phyloP scores from a whole-genome alignment of 2,797 vertebrate genomes.

The Furcifer pardalis region DNA sequence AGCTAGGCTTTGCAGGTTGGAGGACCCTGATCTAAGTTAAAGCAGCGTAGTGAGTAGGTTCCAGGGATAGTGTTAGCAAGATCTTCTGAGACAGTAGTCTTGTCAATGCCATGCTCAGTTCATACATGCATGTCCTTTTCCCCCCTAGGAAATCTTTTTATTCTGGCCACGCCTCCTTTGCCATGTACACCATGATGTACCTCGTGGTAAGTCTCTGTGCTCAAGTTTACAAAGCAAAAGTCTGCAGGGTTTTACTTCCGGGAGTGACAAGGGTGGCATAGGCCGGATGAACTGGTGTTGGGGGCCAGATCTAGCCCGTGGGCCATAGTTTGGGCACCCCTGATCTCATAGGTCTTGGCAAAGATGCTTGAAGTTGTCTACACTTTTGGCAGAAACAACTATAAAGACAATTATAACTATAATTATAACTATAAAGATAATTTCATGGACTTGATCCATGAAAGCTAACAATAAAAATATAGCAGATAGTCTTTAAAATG shows the following conservation, averaged over 20 bases:
- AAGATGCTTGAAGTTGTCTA: not conserved
- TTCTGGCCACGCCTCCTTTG: conserved; percentile 83
- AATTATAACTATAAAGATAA: too few species aligned
- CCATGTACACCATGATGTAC: conserved; percentile 85
- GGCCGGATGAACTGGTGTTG: too few species aligned
- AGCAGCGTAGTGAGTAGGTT: not conserved
- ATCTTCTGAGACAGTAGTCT: not conserved
- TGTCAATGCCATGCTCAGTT: not conserved
- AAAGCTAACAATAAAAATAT: too few species aligned
- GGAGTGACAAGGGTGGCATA: too few species aligned
- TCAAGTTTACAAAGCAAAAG: not conserved
- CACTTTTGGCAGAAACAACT: not conserved
- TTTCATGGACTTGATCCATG: too few species aligned
- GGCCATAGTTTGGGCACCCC: too few species aligned
- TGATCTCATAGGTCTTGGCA: too few species aligned
- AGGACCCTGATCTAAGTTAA: too few species aligned
- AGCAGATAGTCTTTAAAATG: too few species aligned
- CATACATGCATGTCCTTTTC: conserved; percentile 35
- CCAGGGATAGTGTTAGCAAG: not conserved
- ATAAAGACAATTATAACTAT: too few species aligned
- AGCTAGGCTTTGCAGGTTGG: too few species aligned
- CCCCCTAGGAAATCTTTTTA: conserved; percentile 83
- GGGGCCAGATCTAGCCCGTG: too few species aligned
- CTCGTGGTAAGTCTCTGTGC: conserved; percentile 78
- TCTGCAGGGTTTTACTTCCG: not conserved